Evolutionary conservation across 1,140 invertebrate genomes (phyloP), one percentile per base, ranked within the genome.

Genomic region (Lordiphosa clarofinis): DNA sequence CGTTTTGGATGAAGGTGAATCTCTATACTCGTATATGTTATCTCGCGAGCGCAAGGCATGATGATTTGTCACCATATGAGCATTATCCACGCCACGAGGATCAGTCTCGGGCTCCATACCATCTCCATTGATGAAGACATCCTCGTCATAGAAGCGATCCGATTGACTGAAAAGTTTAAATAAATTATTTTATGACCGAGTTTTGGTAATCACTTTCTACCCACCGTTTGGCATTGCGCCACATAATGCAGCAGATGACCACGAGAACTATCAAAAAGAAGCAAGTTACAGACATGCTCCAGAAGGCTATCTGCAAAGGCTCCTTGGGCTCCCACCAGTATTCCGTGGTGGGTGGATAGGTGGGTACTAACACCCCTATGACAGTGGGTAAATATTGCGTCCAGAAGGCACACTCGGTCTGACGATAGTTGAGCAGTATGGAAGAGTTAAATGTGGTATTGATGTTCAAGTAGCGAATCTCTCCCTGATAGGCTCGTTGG

Each of bases 361-460:
- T 97, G 2, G 96, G 95, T 31, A 96, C 92, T 9, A 96, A 82
- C 28, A 94, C 91, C 0, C 96, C 95, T 13, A 97, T 93, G 8
- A 98, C 94, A 0, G 93, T 95, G 1, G 96, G 96, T 60, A 98
- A 90, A 88, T 98, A 98, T 63, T 91, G 91, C 1, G 91, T 94
- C 97, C 97, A 98, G 90, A 98, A 98, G 3, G 96, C 96, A 53
- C 94, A 93, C 89, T 98, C 95, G 0, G 95, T 96, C 89, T 98
- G 96, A 44, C 96, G 90, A 89, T 96, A 98, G 89, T 98, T 97
- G 44, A 94, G 91, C 70, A 93, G 89, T 64, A 98, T 95, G 4
- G 92, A 94, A 3, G 95, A 96, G 89, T 98, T 98, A 79, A 92
- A 96, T 0, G 97, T 98, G 1, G 95, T 96, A 84, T 98, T 98